These are phyloP conservation scores for Hydrocynus forskahlii DNA, from an alignment of 2,797 vertebrate genomes.

Conservation along the genomic window DNA sequence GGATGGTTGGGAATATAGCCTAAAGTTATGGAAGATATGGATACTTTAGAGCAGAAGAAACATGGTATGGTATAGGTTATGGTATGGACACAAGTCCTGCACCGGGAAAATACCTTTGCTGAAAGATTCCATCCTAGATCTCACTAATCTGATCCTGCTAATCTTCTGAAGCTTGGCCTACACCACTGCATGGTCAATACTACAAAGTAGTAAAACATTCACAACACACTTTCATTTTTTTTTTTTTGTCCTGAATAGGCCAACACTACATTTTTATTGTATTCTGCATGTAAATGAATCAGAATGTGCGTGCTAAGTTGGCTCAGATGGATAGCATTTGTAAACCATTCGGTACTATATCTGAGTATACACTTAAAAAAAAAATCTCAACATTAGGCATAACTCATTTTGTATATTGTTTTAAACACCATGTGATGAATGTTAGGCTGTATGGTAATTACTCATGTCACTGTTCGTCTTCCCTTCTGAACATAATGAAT, in stretches of 20 bases:
- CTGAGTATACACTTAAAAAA: no score
- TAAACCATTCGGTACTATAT: no score
- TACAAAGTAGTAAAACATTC: not conserved
- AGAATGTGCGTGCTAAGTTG: not conserved
- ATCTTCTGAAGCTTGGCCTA: not conserved
- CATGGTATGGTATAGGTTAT: no score
- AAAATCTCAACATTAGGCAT: no score
- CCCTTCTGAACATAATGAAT: no score
- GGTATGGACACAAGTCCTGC: no score
- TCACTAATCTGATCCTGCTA: not conserved
- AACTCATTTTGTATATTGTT: no score
- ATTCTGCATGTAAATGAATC: not conserved
- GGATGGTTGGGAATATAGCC: constrained; percentile 14
- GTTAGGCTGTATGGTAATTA: no score
- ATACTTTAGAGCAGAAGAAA: not conserved
- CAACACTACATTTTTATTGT: no score
- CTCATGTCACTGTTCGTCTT: no score
- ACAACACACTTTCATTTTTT: not conserved
- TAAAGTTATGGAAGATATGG: constrained; percentile 11
- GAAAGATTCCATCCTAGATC: not conserved
- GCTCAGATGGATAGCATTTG: not conserved
- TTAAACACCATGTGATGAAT: no score
- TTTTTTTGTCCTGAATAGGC: not conserved
- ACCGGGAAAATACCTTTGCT: not conserved
- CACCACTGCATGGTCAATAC: not conserved